A percentile compares a stretch with the other conserved stretches of the same genome.
Evolutionary conservation across 2,113 vertebrate species (phyloP).

Genomic region (Muntiacus muntjak): DNA sequence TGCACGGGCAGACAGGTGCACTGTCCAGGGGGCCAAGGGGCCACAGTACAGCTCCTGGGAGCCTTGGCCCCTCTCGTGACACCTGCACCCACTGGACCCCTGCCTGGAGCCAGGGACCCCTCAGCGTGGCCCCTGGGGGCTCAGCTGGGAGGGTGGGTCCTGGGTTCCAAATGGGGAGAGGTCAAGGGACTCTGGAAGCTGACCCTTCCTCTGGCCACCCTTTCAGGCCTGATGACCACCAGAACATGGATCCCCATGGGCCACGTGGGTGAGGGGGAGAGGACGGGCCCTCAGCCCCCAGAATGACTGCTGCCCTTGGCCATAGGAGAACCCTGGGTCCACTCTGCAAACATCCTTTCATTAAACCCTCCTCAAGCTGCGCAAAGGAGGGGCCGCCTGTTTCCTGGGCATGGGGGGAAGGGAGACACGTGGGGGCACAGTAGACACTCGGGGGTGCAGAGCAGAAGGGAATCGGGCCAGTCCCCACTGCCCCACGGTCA

Average conservation of each 20-base stretch:
- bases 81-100: background rate
- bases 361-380: background rate
- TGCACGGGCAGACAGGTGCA: background rate
- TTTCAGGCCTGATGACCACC: background rate
- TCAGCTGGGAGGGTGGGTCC: background rate
- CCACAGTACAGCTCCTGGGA: background rate
- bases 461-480: no score
- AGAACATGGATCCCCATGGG: fast-evolving
- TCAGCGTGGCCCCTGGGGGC: background rate
- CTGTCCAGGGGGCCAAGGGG: background rate
- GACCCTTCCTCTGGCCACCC: background rate
- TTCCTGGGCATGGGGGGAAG: background rate
- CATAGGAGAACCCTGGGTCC: no score
- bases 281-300: background rate
- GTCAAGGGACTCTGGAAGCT: background rate
- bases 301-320: background rate
- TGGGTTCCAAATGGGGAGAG: background rate
- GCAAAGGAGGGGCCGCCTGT: fast-evolving
- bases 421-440: fast-evolving
- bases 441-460: fast-evolving
- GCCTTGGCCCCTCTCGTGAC: background rate
- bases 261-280: background rate
- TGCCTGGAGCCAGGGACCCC: background rate
- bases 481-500: fast-evolving
- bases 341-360: background rate